These are phyloP conservation scores for Caretta caretta DNA, from an alignment of 2,113 vertebrate species.

Conservation along the genomic window DNA sequence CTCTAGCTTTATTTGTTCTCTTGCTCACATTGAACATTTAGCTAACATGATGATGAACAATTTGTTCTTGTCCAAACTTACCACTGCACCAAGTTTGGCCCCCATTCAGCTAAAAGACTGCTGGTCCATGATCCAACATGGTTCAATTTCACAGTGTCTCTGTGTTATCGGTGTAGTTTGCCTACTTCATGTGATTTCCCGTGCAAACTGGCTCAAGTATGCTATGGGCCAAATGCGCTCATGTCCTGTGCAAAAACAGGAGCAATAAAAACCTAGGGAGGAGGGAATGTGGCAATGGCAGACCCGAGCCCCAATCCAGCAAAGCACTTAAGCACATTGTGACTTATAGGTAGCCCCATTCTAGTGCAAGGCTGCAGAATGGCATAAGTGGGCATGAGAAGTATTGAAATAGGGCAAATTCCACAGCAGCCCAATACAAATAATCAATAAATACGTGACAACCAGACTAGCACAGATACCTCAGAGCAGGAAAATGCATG, in stretches of 20 bases:
- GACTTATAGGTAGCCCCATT: not conserved
- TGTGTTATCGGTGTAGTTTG: not conserved
- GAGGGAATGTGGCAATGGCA: not conserved
- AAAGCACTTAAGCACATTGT: not conserved
- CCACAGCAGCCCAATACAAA: slow-evolving; percentile 22
- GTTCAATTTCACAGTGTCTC: not conserved
- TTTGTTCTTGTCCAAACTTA: not conserved
- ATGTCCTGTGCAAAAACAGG: not conserved
- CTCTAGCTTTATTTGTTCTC: not conserved
- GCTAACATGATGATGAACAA: not conserved
- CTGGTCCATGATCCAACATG: not conserved
- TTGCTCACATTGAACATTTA: not conserved
- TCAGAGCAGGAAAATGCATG: not conserved
- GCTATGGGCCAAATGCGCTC: not conserved
- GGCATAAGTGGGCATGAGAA: not conserved
- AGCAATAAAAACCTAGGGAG: not conserved
- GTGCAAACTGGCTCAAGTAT: not conserved
- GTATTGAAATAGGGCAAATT: not conserved
- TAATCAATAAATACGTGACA: not conserved
- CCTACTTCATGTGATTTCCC: not conserved
- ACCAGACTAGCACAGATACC: not conserved
- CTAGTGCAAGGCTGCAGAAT: not conserved
- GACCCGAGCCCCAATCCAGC: not conserved
- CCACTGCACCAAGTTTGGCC: not conserved
- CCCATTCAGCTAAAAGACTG: not conserved